Evolutionary conservation across 2,113 vertebrate genomes (phyloP), one percentile per base, ranked within the genome.

Genomic region (Lucifuga dentata): DNA sequence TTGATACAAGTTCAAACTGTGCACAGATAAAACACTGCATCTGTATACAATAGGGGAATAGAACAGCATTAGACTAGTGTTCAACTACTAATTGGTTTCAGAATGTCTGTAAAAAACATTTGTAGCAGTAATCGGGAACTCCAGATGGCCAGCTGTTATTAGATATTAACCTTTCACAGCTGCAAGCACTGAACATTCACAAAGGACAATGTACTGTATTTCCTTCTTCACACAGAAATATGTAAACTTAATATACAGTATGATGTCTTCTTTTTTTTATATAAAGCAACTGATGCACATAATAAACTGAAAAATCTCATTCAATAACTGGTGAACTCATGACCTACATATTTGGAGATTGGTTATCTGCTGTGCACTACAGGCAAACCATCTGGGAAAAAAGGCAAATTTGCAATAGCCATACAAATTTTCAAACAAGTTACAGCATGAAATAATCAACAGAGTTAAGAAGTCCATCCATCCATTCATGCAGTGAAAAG

Each of bases 111-210:
- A 6, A 35, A 40, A 53, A 29, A 52, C 20, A 46, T 21, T 44
- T 43, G 49, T 26, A 17, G 35, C 63, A 17, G 67, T 29, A 21
- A 45, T 20, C 51, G 36, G 66, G 26, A 40, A 50, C 6, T 3
- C 55, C 83, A 83, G 80, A 79, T 83, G 75, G 58, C 49, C 75
- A 78, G 62, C 55, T 56, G 53, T 10, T 16, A 40, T 71, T 78
- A 88, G 80, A 77, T 86, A 80, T 88, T 72, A 76, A 70, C 24
- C 39, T 68, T 66, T 73, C 62, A 73, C 75, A 79, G 80, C 62
- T 83, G 80, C 65, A 81, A 76, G 61, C 68, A 71, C 51, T 35
- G 53, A 70, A 68, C 20, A 55, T 44, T 12, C 68, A 59, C 48
- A 43, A 78, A 35, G 21, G 44, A 17, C 2, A 26, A 29, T 29